Base-by-base conservation (phyloP, 2,888 invertebrate species). In the Noctua janthina region DNA sequence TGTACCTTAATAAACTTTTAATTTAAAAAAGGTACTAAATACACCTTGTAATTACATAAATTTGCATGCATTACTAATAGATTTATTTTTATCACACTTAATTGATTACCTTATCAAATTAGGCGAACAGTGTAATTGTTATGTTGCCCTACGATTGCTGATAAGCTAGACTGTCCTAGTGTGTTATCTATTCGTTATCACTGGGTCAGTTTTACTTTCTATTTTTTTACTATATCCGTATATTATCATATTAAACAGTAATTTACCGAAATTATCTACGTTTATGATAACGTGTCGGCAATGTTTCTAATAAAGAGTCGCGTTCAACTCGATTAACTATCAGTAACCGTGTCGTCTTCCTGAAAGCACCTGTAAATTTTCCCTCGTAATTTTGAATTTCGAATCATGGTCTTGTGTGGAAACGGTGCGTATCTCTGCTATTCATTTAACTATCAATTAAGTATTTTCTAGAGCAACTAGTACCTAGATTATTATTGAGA, bases 61-160 rank as follows among this genome's bases (percentile, higher is more conserved):
- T 43, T 59, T 76, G 23, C 72, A 66, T 74, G 59, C 4, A 39
- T 75, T 39, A 66, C 29, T 62, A 17, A 70, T 13, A 68, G 13
- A 15, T 80, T 13, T 87, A 85, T 87, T 69, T 85, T 70, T 70
- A 80, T 46, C 17, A n/a, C 54, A 80, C 71, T 84, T 73, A 80
- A 83, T 71, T 78, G 81, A 81, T 76, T 70, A 70, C 73, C 29
- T 87, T 86, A 86, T 86, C 85, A 78, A 87, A 81, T 84, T 87
- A 84, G 87, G 85, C 77, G 73, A 79, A 75, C 54, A 76, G 8
- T 62, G n/a, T 79, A 62, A 85, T 87, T 87, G 80, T 87, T 74
- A 75, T 74, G 66, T 62, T 73, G 54, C 74, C 69, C 80, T 84
- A 77, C 72, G 84, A 75, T 87, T 75, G 66, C 69, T 67, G 85